phyloP scores from a whole-genome alignment of 2,113 vertebrate genomes.

The Entelurus aequoreus region DNA sequence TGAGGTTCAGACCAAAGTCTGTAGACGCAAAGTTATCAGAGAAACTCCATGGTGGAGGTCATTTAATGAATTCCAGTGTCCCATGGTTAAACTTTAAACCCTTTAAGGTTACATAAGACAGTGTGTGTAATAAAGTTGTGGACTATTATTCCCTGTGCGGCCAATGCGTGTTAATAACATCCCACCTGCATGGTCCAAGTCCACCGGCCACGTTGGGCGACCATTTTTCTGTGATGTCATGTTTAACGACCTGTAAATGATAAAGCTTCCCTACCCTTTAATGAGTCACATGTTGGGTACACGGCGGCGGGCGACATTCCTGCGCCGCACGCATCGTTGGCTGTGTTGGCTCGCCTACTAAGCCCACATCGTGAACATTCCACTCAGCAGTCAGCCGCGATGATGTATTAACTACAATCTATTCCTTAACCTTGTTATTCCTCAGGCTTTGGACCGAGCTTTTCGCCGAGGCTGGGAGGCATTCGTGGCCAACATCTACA shows the following conservation, averaged over 20 bases:
- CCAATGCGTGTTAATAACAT: conserved; percentile 27
- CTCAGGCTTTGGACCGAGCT: conserved; percentile 68
- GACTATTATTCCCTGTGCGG: neutral
- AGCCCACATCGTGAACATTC: conserved; percentile 52
- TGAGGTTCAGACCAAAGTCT: too few species aligned
- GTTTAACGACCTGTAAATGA: conserved; percentile 7
- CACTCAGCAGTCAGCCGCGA: neutral
- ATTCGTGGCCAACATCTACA: conserved; percentile 73
- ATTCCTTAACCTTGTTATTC: neutral
- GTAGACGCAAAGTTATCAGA: neutral
- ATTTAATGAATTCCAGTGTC: conserved; percentile 19
- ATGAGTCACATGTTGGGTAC: neutral
- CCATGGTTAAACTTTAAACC: conserved; percentile 39
- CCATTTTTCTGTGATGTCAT: conserved; percentile 24
- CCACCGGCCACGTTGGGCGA: conserved; percentile 24
- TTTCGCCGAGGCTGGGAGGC: conserved; percentile 73
- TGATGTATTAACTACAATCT: neutral
- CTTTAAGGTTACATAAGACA: conserved; percentile 28
- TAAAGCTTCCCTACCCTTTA: neutral
- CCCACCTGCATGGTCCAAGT: conserved; percentile 35
- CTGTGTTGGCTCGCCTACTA: conserved; percentile 28
- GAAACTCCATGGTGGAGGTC: neutral
- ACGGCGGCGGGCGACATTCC: conserved; percentile 42
- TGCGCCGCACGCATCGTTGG: conserved; percentile 25
- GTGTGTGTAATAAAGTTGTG: conserved; percentile 37